A percentile compares a stretch with the other conserved stretches of the same genome.
Evolutionary conservation across 2,888 invertebrate species (phyloP).

Genomic region (Chymomyza fuscimana): DNA sequence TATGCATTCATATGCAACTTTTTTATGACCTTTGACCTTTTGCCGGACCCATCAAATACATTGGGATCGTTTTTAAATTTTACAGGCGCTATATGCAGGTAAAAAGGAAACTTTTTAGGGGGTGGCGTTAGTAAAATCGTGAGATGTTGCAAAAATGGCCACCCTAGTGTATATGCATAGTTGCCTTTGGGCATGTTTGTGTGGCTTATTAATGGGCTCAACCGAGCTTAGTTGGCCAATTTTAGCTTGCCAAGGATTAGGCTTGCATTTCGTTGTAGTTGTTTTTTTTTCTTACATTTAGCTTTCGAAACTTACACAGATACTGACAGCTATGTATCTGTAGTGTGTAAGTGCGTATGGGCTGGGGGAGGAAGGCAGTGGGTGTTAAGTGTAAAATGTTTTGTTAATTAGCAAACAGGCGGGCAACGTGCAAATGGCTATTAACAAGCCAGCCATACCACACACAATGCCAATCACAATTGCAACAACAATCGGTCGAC

Average conservation of each 20-base stretch:
- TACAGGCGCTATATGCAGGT: too few relatives aligned
- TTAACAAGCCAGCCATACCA: not conserved
- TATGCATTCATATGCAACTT: too few relatives aligned
- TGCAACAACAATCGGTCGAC: not conserved
- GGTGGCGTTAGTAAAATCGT: too few relatives aligned
- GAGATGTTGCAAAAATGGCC: too few relatives aligned
- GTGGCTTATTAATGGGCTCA: not conserved
- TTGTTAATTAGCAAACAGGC: slow-evolving; percentile 52
- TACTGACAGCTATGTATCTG: not conserved
- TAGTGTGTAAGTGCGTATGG: not conserved
- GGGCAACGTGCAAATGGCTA: slow-evolving; percentile 25
- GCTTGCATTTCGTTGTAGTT: not conserved
- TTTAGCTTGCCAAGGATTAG: not conserved
- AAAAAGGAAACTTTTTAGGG: too few relatives aligned
- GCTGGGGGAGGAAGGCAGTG: not conserved
- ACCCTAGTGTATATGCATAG: not conserved
- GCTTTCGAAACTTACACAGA: not conserved
- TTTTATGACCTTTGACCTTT: too few relatives aligned
- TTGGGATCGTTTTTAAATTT: too few relatives aligned
- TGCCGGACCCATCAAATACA: too few relatives aligned
- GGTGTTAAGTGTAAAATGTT: slow-evolving; percentile 62
- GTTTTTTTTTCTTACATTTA: not conserved
- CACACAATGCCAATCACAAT: not conserved
- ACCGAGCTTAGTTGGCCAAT: not conserved
- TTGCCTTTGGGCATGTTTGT: not conserved